Evolutionary conservation across 2,797 vertebrate species (phyloP), one percentile per base, ranked within the genome.

Genomic region (Alfaro cultratus): DNA sequence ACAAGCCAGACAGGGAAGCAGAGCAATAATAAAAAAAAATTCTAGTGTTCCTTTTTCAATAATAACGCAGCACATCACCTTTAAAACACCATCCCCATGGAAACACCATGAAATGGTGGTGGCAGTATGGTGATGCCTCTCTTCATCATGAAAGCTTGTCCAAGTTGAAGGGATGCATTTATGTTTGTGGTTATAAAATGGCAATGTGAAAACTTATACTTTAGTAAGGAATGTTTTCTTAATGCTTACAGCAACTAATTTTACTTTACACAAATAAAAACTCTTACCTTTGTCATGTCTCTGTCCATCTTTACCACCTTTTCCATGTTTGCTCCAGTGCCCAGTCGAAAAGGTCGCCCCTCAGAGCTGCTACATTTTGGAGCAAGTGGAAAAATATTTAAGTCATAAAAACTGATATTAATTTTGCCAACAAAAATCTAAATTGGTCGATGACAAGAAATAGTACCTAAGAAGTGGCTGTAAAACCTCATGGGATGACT

Each of bases 251-350:
- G 5, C n/a, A 57, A 4, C 29, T 7, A 13, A 18, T 39, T 47
- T 72, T 36, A 41, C 53, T 60, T 36, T 2, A 34, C 1, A 75
- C 34, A 57, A 62, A 31, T 71, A 8, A 60, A 68, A 74, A 62
- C 3, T 31, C 82, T 84, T 91, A 98, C 99, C 95, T 99, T 99
- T 23, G 98, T 99, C 99, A 99, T 99, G 89, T 99, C 99, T 83
- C 98, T 95, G 89, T 99, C 99, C 99, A 99, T 99, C 94, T 99
- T 99, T 82, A 99, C 99, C 80, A 99, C 99, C 86, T 99, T 99
- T 91, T 99, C 99, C 99, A 99, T 99, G 92, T 99, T 99, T 36
- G 99, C 98, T 11, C 99, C 99, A 26, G 99, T 99, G 74, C 98
- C 99, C 16, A 99, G 96, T 1, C 99, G 96, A 92, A 99, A 99